These are phyloP conservation scores for Nestor notabilis DNA, from an alignment of 2,113 vertebrate species.

Conservation along the genomic window DNA sequence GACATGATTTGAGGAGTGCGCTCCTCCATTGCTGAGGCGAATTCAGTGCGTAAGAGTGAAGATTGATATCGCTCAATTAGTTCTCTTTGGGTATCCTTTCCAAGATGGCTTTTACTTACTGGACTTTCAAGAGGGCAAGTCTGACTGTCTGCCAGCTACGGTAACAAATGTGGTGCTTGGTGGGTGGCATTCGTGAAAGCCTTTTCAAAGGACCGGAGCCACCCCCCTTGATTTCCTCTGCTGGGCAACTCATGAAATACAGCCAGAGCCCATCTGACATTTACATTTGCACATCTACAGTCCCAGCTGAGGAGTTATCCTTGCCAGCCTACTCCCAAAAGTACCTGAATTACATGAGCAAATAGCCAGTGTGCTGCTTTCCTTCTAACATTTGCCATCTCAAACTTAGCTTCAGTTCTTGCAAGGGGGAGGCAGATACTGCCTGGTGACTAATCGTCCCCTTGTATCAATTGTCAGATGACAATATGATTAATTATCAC, in stretches of 20 bases:
- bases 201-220: background rate
- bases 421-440: background rate
- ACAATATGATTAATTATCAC: background rate
- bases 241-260: background rate
- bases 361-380: background rate
- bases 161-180: background rate
- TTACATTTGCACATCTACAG: background rate
- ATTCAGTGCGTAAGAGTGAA: rapidly evolving
- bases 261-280: background rate
- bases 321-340: background rate
- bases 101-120: background rate
- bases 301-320: background rate
- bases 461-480: background rate
- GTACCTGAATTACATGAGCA: background rate
- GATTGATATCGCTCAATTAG: background rate
- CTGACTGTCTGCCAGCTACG: background rate
- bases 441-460: background rate
- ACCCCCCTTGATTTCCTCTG: background rate
- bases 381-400: background rate
- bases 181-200: background rate
- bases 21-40: rapidly evolving
- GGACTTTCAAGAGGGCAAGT: background rate
- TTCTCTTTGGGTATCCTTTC: background rate
- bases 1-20: background rate
- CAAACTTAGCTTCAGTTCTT: background rate